Evolutionary conservation across 2,797 vertebrate genomes (phyloP).

Genomic region (Syngnathus acus): DNA sequence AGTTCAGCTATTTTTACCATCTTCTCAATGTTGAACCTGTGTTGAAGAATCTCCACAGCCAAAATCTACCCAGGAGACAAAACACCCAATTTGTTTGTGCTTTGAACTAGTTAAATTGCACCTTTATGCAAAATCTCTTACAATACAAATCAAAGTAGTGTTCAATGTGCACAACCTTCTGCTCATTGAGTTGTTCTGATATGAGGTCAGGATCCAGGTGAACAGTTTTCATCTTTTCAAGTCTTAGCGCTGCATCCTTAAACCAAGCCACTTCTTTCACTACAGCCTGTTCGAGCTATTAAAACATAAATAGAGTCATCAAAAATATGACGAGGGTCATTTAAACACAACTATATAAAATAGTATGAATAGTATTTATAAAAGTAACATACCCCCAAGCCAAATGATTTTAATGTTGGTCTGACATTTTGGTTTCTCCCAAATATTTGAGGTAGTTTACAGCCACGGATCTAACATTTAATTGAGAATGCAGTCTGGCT

Average conservation of each 20-base stretch:
- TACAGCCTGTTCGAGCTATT: conserved; percentile 76
- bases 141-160: background rate
- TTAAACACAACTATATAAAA: background rate
- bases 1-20: conserved; percentile 71
- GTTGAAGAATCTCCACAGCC: conserved; percentile 80
- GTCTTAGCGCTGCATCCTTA: conserved; percentile 50
- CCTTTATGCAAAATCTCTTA: background rate
- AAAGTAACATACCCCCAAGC: background rate
- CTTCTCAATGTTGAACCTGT: conserved; percentile 77
- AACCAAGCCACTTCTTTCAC: conserved; percentile 69
- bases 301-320: background rate
- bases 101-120: background rate
- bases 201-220: conserved; percentile 66
- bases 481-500: background rate
- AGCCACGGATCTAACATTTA: background rate
- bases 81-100: background rate
- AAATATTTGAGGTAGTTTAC: background rate
- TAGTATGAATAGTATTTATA: background rate
- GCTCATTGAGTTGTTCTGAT: conserved; percentile 71
- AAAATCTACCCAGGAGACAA: conserved; percentile 63
- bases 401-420: background rate
- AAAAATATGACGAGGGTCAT: background rate
- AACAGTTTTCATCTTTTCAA: conserved; percentile 68
- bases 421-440: background rate
- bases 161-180: conserved; percentile 69